These are phyloP conservation scores for Agrotis puta DNA, from an alignment of 2,888 invertebrate species.

Conservation along the genomic window DNA sequence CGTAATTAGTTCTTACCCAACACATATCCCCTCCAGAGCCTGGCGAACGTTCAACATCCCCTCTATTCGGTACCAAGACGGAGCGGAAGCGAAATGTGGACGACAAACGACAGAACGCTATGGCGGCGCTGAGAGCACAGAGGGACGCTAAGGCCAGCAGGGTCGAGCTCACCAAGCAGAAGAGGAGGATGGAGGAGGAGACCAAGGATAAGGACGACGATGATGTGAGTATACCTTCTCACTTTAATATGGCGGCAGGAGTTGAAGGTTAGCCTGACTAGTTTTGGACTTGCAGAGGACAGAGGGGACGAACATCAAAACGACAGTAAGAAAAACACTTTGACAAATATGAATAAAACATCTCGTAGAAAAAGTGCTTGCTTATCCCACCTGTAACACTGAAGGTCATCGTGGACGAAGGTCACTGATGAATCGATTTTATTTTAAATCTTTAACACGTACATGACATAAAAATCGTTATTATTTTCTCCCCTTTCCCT, in stretches of 20 bases:
- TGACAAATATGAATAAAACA: too few relatives aligned
- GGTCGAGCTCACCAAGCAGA: constrained; percentile 92
- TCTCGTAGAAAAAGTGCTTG: too few relatives aligned
- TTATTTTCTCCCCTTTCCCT: too few relatives aligned
- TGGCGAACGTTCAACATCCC: constrained; percentile 80
- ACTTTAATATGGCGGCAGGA: not conserved
- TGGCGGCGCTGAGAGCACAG: constrained; percentile 97
- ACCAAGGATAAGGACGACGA: constrained; percentile 85
- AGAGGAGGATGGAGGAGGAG: constrained; percentile 86
- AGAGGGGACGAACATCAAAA: too few relatives aligned
- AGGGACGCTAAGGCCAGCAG: constrained; percentile 97
- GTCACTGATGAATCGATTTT: too few relatives aligned
- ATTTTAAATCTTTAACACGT: too few relatives aligned
- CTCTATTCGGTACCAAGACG: constrained; percentile 91
- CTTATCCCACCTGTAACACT: too few relatives aligned
- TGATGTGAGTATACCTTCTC: constrained; percentile 74
- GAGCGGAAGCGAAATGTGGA: constrained; percentile 96
- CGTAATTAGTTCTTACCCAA: too few relatives aligned
- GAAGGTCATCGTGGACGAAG: too few relatives aligned
- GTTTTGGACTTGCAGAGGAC: not conserved
- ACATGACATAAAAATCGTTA: too few relatives aligned
- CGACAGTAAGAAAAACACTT: too few relatives aligned
- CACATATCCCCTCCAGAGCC: too few relatives aligned
- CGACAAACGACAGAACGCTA: constrained; percentile 97
- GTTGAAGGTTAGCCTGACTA: not conserved